A percentile compares a stretch with the other conserved stretches of the same genome.
phyloP scores from a whole-genome alignment of 2,797 vertebrate species.

The Champsocephalus esox region DNA sequence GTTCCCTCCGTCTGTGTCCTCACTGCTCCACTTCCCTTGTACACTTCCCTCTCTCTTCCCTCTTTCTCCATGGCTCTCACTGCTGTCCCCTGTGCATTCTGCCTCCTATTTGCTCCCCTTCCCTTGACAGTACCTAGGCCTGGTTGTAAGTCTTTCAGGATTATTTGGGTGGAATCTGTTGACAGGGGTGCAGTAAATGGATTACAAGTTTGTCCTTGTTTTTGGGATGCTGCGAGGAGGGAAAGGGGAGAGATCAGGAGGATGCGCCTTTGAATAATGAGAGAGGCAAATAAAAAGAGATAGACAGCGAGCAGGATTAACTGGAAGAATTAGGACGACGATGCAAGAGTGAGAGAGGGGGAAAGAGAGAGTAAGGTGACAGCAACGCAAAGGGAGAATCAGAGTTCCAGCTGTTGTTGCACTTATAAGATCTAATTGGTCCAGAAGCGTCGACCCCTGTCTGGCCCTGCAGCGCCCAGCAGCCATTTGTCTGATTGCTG shows the following conservation, averaged over 20 bases:
- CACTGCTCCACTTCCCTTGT: conserved; percentile 47
- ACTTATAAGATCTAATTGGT: conserved; percentile 71
- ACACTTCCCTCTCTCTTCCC: conserved; percentile 40
- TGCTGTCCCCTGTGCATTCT: conserved; percentile 60
- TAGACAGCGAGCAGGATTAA: conserved; percentile 58
- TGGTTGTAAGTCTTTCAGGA: conserved; percentile 79
- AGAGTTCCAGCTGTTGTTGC: conserved; percentile 66
- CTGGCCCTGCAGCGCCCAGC: conserved; percentile 59
- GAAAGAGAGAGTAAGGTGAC: conserved; percentile 71
- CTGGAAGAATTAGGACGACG: conserved; percentile 62
- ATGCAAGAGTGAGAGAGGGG: conserved; percentile 49
- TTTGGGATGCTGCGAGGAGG: conserved; percentile 70
- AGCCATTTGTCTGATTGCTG: conserved; percentile 72
- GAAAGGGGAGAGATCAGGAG: conserved; percentile 72
- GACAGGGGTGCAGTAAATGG: conserved; percentile 83
- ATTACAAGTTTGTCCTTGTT: conserved; percentile 87
- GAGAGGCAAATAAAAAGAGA: conserved; percentile 53
- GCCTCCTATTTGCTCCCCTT: conserved; percentile 52
- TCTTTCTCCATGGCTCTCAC: conserved; percentile 32
- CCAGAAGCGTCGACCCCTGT: conserved; percentile 63
- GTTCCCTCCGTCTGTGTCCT: conserved; percentile 66
- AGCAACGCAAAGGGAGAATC: conserved; percentile 30
- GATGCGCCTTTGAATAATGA: conserved; percentile 74
- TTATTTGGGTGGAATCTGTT: conserved; percentile 84
- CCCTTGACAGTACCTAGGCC: conserved; percentile 77